Evolutionary conservation across 2,113 vertebrate genomes (phyloP).

Genomic region (Xiphias gladius): DNA sequence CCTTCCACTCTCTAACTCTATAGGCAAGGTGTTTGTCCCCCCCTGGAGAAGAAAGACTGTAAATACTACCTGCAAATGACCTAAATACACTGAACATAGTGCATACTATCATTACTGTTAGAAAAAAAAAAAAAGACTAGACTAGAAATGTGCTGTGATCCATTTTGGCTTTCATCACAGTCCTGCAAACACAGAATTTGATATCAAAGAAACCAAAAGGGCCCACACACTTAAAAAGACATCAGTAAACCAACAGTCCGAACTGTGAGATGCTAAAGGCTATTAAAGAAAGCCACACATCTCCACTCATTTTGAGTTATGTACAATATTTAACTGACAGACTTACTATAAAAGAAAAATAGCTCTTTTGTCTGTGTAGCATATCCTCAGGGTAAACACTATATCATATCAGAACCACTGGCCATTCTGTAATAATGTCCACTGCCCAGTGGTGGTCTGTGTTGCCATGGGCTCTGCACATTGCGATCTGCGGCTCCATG

Average conservation of each 20-base stretch:
- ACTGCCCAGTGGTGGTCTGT: constrained; percentile 70
- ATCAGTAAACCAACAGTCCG: constrained; percentile 56
- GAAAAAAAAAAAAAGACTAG: neutral
- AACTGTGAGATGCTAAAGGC: constrained; percentile 48
- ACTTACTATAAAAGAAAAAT: constrained; percentile 59
- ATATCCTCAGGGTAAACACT: constrained; percentile 60
- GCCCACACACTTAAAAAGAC: constrained; percentile 57
- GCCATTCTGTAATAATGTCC: constrained; percentile 70
- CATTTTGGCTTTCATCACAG: constrained; percentile 49
- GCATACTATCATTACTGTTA: neutral
- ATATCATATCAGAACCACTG: constrained; percentile 66
- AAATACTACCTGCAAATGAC: constrained; percentile 46
- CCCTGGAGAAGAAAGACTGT: constrained; percentile 13
- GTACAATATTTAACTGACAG: constrained; percentile 62
- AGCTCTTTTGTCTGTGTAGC: constrained; percentile 49
- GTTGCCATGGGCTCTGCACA: constrained; percentile 68
- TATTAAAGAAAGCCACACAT: constrained; percentile 58
- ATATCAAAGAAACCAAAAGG: constrained; percentile 58
- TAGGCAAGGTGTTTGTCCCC: constrained; percentile 28
- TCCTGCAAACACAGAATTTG: constrained; percentile 53
- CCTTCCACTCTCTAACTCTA: constrained; percentile 17
- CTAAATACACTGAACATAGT: constrained; percentile 38
- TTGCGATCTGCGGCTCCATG: constrained; percentile 65
- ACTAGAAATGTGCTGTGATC: constrained; percentile 34
- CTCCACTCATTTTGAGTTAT: constrained; percentile 67